Percentiles rank a stretch among this genome's conserved stretches.
Evolutionary conservation across 2,888 invertebrate genomes (phyloP).

Genomic region (Scelioninae gen. 1): DNA sequence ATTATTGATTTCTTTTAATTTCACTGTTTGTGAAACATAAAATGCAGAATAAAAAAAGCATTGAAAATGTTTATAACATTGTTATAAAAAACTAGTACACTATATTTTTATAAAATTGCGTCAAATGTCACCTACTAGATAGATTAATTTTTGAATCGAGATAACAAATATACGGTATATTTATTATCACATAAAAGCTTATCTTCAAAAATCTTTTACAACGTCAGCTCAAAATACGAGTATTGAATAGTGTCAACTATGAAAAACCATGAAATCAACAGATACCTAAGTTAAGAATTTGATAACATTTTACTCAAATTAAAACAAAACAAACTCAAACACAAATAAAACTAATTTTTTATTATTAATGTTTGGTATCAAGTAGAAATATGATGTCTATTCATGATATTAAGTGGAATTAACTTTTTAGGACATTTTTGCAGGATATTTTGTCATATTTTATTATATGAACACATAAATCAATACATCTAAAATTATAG

Average conservation of each 20-base stretch:
- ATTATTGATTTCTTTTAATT: slow-evolving; percentile 1
- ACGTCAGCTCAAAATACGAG: background rate
- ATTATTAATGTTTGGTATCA: no score
- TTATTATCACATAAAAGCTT: slow-evolving; percentile 18
- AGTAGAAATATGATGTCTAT: no score
- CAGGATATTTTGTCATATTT: no score
- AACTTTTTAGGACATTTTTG: no score
- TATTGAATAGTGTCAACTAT: background rate
- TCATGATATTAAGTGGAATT: no score
- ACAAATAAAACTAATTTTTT: no score
- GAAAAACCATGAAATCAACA: background rate
- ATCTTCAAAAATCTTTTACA: slow-evolving; percentile 7
- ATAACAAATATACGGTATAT: slow-evolving; percentile 11
- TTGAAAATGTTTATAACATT: background rate
- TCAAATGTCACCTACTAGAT: slow-evolving; percentile 29
- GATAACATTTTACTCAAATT: no score
- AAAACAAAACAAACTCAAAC: no score
- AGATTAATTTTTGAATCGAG: slow-evolving; percentile 25
- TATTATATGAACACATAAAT: no score
- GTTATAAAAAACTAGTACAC: background rate
- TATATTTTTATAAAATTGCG: background rate
- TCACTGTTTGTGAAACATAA: background rate
- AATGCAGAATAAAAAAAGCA: background rate
- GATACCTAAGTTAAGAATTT: no score
- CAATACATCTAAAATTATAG: background rate